Conservation (phyloP, 2,113 vertebrate species). For the Numenius arquata region DNA sequence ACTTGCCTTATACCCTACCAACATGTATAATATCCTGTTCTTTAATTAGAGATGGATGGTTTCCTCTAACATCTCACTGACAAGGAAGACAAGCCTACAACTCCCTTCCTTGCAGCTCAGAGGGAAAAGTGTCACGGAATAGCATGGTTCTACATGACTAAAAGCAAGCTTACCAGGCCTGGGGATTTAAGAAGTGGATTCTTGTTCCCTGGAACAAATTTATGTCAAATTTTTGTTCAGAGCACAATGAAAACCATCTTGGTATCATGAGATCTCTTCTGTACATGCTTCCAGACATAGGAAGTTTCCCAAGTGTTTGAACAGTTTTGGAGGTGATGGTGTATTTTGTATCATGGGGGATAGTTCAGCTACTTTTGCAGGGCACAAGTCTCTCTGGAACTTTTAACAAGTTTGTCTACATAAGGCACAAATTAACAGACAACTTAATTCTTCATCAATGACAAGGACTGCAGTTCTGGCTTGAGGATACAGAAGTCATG, state of each 20-base stretch:
- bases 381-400: neutral
- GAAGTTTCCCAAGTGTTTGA: neutral
- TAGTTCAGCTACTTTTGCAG: neutral
- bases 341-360: neutral
- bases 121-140: neutral
- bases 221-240: neutral
- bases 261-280: neutral
- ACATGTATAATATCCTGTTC: neutral
- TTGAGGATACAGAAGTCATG: neutral
- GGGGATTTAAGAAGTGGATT: neutral
- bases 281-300: neutral
- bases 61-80: neutral
- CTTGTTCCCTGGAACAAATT: neutral
- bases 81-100: neutral
- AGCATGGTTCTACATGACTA: neutral
- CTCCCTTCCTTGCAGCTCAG: neutral
- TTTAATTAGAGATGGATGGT: neutral
- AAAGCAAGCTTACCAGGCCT: fast-evolving
- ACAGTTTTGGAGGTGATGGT: neutral
- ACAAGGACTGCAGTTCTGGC: neutral
- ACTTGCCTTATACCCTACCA: neutral
- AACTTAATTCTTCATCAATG: neutral
- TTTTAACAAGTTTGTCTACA: neutral
- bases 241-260: neutral
- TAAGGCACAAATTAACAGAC: neutral